Percentiles rank a stretch among this genome's conserved stretches.
phyloP scores from a whole-genome alignment of 2,113 vertebrate genomes.

The Megatriorchis doriae region DNA sequence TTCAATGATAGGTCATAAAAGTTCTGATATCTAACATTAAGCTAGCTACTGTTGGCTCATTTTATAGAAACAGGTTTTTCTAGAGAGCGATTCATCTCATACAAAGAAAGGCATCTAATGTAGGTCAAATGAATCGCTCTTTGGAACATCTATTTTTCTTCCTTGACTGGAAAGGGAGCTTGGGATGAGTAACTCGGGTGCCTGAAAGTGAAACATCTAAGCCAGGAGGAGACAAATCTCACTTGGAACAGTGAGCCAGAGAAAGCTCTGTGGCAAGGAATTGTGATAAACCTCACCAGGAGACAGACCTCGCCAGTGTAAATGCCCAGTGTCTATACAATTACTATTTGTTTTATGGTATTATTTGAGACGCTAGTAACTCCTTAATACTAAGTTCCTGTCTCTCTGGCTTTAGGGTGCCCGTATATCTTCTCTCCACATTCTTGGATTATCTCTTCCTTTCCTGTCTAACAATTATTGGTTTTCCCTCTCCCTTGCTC shows the following conservation, averaged over 20 bases:
- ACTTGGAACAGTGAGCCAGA: not conserved
- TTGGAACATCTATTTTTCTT: not conserved
- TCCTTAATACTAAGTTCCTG: not conserved
- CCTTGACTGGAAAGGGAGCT: not conserved
- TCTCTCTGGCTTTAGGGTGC: not conserved
- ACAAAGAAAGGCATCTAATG: not conserved
- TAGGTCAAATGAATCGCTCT: slow-evolving; percentile 22
- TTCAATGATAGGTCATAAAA: not conserved
- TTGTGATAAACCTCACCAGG: not conserved
- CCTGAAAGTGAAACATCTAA: not conserved
- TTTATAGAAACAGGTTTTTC: not conserved
- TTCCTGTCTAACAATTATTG: not conserved
- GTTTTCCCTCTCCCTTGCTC: fast-evolving
- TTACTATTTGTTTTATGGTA: not conserved
- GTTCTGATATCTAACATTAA: not conserved
- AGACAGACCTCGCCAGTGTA: not conserved
- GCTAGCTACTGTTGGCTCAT: not conserved
- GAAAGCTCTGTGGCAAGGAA: not conserved
- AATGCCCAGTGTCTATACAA: not conserved
- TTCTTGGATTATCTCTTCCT: not conserved
- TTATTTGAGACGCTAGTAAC: not conserved
- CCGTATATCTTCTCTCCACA: not conserved
- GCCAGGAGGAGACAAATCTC: not conserved
- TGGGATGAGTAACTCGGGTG: not conserved
- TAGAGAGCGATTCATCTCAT: not conserved